Evolutionary conservation across 2,113 vertebrate species (phyloP), one percentile per base, ranked within the genome.

Genomic region (Dermatemys mawii): DNA sequence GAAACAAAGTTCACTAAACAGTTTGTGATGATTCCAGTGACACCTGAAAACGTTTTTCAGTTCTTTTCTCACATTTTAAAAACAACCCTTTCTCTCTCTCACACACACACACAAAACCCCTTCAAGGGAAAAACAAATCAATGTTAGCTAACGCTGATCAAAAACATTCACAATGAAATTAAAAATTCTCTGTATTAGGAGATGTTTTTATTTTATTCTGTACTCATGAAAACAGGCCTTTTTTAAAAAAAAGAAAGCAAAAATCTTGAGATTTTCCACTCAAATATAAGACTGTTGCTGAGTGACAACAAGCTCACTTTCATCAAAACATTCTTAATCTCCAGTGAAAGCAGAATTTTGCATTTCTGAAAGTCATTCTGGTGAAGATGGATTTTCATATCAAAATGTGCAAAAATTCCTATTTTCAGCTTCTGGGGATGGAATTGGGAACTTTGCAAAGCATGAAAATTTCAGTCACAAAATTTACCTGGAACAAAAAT

Each of bases 121-220:
- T 81, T 29, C 44, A 46, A 0, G 10, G 83, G 83, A 2, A 11
- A 14, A 90, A 55, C 79, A 38, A 88, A 67, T 16, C 0, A 2
- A 35, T 1, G 73, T 1, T 82, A 46, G 26, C 50, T 44, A 53
- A 2, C 0, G 0, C 0, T 3, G 24, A 26, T 84, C 1, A 3
- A n/a, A 67, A 92, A 73, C 41, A 75, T 44, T 1, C 2, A 19
- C 21, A 26, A 3, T 53, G 0, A 60, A 92, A 49, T 6, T 35
- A 67, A 78, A 88, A 92, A 10, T 7, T 63, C 49, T 41, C 44
- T 50, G 49, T 0, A 22, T 55, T 84, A 1, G 3, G 75, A 84
- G n/a, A 11, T 16, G 85, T 46, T 73, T 67, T 41, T 38, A 16
- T 78, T 78, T n/a, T 17, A 70, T 24, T 89, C 81, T 60, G 21